Conservation (phyloP, 2,113 vertebrate genomes). For the Trematomus loennbergii region DNA sequence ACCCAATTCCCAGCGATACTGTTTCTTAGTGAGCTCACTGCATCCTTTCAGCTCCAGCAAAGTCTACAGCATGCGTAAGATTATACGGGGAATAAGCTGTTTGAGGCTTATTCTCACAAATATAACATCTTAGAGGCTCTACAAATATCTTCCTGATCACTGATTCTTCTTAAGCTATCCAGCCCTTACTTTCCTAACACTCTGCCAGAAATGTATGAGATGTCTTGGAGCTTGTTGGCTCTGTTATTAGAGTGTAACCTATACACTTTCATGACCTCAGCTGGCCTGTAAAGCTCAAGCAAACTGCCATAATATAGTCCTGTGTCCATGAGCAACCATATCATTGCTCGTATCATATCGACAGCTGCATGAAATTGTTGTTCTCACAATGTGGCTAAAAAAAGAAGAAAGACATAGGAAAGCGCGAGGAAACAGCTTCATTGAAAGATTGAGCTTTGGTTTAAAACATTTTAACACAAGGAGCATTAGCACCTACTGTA, state of each 20-base stretch:
- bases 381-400: conserved; percentile 30
- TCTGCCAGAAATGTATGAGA: conserved; percentile 62
- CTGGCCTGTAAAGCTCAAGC: conserved; percentile 59
- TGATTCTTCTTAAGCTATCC: conserved; percentile 40
- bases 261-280: conserved; percentile 73
- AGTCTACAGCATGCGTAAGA: conserved; percentile 48
- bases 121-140: conserved; percentile 36
- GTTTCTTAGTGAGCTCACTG: conserved; percentile 22
- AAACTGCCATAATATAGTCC: conserved; percentile 68
- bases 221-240: conserved; percentile 60
- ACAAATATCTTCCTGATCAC: conserved; percentile 56
- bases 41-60: conserved; percentile 37
- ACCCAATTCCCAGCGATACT: conserved; percentile 18
- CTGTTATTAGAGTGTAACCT: conserved; percentile 60
- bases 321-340: conserved; percentile 62
- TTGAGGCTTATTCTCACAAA: conserved; percentile 44
- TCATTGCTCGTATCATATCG: conserved; percentile 60
- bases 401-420: neutral
- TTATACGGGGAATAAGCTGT: conserved; percentile 52
- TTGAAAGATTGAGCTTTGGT: conserved; percentile 5
- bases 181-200: conserved; percentile 47
- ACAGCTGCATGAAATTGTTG: conserved; percentile 62
- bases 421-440: neutral
- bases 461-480: conserved; percentile 14
- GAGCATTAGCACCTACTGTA: conserved; percentile 14